Percentiles rank a stretch among this genome's conserved stretches.
These are phyloP conservation scores for Todiramphus saurophagus DNA, from an alignment of 2,113 vertebrate species.

Conservation along the genomic window DNA sequence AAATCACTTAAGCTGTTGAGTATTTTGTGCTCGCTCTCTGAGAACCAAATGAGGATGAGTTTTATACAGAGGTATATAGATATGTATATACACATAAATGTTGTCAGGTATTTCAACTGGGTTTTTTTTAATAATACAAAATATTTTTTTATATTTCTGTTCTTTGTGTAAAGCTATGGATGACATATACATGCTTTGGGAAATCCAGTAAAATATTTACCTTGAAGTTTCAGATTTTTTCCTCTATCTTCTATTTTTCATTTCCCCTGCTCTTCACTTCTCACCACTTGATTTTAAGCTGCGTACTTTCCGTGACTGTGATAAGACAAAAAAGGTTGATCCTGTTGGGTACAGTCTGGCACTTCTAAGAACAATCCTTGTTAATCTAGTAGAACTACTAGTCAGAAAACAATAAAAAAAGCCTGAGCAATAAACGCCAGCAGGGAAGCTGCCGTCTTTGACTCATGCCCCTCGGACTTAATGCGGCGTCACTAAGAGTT, in stretches of 20 bases:
- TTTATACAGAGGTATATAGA: background rate
- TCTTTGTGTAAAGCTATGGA: background rate
- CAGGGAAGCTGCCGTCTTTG: background rate
- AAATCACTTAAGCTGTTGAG: background rate
- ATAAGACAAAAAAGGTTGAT: background rate
- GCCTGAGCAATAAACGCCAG: background rate
- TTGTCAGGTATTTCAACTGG: background rate
- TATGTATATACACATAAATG: background rate
- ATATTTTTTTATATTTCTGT: background rate
- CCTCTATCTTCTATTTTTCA: background rate
- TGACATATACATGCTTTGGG: background rate
- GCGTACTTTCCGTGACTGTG: background rate
- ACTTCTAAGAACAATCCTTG: background rate
- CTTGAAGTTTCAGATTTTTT: background rate
- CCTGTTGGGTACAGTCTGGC: background rate
- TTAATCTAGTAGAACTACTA: background rate
- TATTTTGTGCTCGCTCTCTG: background rate
- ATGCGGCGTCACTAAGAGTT: background rate
- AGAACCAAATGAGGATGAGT: background rate
- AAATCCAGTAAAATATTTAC: slow-evolving; percentile 47
- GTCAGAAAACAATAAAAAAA: background rate
- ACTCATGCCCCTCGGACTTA: background rate
- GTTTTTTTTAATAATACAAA: background rate
- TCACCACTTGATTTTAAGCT: background rate
- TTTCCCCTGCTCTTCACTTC: background rate